Conservation (phyloP, 2,888 invertebrate genomes). For the Netelia fuscicornis region DNA sequence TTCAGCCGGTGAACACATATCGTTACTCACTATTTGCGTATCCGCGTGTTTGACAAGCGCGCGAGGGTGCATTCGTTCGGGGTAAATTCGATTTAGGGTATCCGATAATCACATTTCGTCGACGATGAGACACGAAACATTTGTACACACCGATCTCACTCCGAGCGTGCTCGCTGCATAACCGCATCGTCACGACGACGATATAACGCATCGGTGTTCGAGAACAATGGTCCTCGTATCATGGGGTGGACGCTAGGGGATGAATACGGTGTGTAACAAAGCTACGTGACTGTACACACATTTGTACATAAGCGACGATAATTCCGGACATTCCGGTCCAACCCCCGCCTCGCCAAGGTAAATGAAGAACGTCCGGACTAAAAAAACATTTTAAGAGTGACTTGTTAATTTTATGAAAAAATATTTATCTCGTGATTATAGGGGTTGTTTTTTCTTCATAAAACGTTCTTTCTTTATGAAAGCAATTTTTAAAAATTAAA, state of each 20-base stretch:
- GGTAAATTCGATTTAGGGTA: conserved; percentile 74
- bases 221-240: neutral
- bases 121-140: conserved; percentile 42
- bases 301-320: neutral
- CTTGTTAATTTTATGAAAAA: too few relatives aligned
- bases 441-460: neutral
- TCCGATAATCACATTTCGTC: conserved; percentile 73
- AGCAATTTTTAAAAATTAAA: neutral
- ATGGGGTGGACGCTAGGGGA: neutral
- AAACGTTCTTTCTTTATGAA: neutral
- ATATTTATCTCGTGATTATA: neutral
- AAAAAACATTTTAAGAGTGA: too few relatives aligned
- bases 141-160: neutral
- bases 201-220: neutral
- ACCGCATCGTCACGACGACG: conserved; percentile 17
- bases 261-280: neutral
- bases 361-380: too few relatives aligned
- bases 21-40: conserved; percentile 72
- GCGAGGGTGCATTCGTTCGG: conserved; percentile 76
- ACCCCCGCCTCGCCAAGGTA: too few relatives aligned
- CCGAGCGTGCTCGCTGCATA: neutral
- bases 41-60: conserved; percentile 72
- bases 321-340: neutral
- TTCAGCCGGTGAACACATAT: conserved; percentile 65
- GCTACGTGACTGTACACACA: neutral